Base-by-base conservation (phyloP, 2,113 vertebrate genomes). In the Phoenicopterus ruber region DNA sequence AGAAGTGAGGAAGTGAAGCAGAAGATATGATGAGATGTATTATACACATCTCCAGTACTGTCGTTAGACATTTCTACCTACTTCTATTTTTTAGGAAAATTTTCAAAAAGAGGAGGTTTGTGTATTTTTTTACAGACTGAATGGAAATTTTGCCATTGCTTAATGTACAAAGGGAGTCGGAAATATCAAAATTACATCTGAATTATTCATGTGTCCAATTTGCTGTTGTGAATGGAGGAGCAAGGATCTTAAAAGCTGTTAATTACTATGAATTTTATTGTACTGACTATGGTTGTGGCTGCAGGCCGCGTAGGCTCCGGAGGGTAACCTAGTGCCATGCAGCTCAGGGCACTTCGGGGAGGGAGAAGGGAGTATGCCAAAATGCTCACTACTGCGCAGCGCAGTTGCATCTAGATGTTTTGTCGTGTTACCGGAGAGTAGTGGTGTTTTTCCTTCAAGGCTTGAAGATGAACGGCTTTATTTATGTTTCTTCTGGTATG, bases 141-240 rank as follows among this genome's bases (percentile, higher is more conserved):
- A 81, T 96, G 59, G 90, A 94, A 66, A 54, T 96, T 87, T 98
- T 96, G 82, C 88, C 21, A 69, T 82, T 89, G 54, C 85, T 97
- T 95, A 78, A 93, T 97, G 92, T 73, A 74, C 96, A 95, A 66
- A 42, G 7, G 69, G 88, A 81, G 85, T 82, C 2, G 1, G 29
- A 85, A 93, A 83, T 96, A 93, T 7, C 36, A 34, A 90, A 95
- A 92, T 95, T 82, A 87, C 59, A 36, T 72, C 11, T 73, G 34
- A 80, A 77, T 93, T 86, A 86, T 87, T 86, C 90, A 59, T 87
- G 24, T 47, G 21, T 69, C 54, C 78, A 54, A 12, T 93, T 93
- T 82, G 65, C 70, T 88, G 31, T 92, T 77, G 50, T 91, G 55
- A 82, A 34, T 0, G 3, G 49, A 55, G 29, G 18, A 72, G 22